A percentile compares a stretch with the other conserved stretches of the same genome.
These are phyloP conservation scores for Podarcis raffonei DNA, from an alignment of 2,113 vertebrate genomes.

Conservation along the genomic window DNA sequence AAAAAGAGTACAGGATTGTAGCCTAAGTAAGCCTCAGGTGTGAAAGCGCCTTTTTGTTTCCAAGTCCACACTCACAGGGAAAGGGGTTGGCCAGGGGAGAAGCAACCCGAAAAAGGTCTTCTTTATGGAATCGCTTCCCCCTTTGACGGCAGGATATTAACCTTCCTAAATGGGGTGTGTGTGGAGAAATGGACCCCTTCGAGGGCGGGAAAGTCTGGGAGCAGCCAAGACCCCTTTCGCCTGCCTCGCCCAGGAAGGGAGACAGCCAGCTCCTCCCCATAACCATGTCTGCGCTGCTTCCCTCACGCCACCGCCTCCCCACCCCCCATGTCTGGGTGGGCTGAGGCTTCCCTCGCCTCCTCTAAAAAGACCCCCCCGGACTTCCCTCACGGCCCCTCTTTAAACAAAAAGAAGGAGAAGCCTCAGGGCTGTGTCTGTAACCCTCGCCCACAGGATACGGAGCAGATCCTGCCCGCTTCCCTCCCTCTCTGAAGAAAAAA, in stretches of 20 bases:
- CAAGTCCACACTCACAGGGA: not conserved
- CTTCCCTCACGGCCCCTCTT: not conserved
- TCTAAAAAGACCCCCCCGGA: not conserved
- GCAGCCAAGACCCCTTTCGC: conserved; percentile 10
- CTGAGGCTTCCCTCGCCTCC: not conserved
- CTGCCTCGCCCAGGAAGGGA: not conserved
- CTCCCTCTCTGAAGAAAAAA: not conserved
- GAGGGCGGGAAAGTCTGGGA: not conserved
- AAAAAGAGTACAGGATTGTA: not conserved
- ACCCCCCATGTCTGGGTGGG: not conserved
- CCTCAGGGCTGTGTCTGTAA: not conserved
- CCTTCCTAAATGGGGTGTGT: not conserved
- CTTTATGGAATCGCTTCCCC: not conserved
- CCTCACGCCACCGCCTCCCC: not conserved
- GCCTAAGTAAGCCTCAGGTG: not conserved
- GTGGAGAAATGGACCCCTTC: not conserved
- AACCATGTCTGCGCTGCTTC: not conserved
- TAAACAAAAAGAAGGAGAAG: not conserved
- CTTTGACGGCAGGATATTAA: not conserved
- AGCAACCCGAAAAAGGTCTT: not conserved
- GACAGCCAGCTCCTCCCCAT: not conserved
- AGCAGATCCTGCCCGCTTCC: not conserved
- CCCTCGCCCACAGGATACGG: not conserved
- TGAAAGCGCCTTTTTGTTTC: not conserved
- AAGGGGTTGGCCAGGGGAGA: not conserved